phyloP scores from a whole-genome alignment of 2,113 vertebrate genomes.

The Morone saxatilis region DNA sequence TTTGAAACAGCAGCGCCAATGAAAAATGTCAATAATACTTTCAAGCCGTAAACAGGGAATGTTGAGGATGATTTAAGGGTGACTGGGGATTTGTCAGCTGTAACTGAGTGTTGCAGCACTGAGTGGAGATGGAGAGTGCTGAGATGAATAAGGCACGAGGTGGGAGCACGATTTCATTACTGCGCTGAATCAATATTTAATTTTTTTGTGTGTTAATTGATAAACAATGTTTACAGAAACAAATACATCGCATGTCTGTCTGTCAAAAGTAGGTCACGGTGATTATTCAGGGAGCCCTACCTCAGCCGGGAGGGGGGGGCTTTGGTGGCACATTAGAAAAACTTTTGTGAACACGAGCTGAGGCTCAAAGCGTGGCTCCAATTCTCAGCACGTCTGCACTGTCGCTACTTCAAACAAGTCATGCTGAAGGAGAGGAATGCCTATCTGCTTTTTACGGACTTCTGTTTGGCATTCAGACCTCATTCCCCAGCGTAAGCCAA shows the following conservation, averaged over 20 bases:
- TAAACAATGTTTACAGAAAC: conserved; percentile 24
- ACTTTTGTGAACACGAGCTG: conserved; percentile 45
- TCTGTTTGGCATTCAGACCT: conserved; percentile 69
- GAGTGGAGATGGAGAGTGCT: neutral
- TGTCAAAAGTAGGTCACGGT: conserved; percentile 52
- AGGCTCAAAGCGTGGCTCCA: conserved; percentile 18
- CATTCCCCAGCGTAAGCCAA: conserved; percentile 53
- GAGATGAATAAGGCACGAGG: conserved; percentile 22
- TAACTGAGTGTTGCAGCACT: neutral
- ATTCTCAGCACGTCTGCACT: conserved; percentile 62
- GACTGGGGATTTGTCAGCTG: conserved; percentile 29
- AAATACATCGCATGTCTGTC: neutral
- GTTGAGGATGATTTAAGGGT: conserved; percentile 24
- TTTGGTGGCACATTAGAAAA: conserved; percentile 41
- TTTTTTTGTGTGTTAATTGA: conserved; percentile 31
- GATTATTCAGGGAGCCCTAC: conserved; percentile 18
- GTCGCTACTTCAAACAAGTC: conserved; percentile 60
- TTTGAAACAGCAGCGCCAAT: conserved; percentile 26
- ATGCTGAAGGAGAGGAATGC: conserved; percentile 57
- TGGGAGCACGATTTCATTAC: neutral
- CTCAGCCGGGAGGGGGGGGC: neutral
- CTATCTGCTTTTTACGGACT: conserved; percentile 63
- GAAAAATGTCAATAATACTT: conserved; percentile 26
- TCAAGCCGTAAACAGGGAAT: conserved; percentile 14
- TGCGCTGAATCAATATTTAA: neutral